Conservation (phyloP, 2,797 vertebrate genomes). For the Loriculus beryllinus region DNA sequence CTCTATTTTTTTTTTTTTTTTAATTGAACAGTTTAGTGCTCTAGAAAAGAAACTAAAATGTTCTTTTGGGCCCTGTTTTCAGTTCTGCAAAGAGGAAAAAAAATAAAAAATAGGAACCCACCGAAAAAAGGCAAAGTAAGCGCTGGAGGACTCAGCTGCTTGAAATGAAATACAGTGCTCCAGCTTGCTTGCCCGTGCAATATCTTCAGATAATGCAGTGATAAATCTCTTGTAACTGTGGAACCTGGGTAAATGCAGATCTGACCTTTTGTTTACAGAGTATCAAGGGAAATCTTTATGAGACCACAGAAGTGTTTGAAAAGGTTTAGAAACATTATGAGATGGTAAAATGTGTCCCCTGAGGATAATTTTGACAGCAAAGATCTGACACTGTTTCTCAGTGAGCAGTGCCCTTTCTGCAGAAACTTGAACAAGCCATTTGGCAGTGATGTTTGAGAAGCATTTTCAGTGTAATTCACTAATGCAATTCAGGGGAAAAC, state of each 20-base stretch:
- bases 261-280: constrained; percentile 71
- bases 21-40: not conserved
- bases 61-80: not conserved
- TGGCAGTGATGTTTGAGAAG: not conserved
- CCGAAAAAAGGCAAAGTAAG: not conserved
- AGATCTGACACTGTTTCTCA: constrained; percentile 35
- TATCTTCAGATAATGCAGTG: not conserved
- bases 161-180: not conserved
- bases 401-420: constrained; percentile 42
- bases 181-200: not conserved
- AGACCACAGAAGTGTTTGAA: constrained; percentile 50
- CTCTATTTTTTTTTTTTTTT: not conserved
- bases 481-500: not conserved
- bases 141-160: not conserved
- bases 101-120: not conserved
- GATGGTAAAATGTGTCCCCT: constrained; percentile 33
- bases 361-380: constrained; percentile 42
- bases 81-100: not conserved
- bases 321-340: constrained; percentile 62
- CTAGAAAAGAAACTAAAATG: not conserved
- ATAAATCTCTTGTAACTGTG: constrained; percentile 46
- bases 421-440: not conserved
- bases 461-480: not conserved
- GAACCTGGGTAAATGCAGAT: constrained; percentile 61
- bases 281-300: constrained; percentile 62